Percentiles rank a stretch among this genome's conserved stretches.
These are phyloP conservation scores for Chaetorhynchus papuensis DNA, from an alignment of 2,113 vertebrate genomes.

Conservation along the genomic window DNA sequence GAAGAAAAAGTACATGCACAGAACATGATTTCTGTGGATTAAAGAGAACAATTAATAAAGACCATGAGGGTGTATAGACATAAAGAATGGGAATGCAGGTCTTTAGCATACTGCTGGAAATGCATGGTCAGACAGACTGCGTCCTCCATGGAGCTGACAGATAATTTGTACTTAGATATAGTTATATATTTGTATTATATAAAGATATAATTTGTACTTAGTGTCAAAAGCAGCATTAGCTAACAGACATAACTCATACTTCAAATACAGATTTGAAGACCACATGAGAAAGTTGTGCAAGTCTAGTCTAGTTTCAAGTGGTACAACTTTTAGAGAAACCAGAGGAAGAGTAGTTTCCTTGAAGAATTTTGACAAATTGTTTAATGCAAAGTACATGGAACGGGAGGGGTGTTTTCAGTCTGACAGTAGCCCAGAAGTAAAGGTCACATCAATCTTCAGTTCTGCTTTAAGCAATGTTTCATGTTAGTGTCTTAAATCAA, in stretches of 20 bases:
- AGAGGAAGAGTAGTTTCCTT: neutral
- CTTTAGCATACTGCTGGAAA: neutral
- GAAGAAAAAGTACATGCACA: neutral
- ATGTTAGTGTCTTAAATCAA: neutral
- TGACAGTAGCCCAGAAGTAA: neutral
- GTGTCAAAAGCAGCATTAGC: neutral
- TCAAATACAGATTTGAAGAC: neutral
- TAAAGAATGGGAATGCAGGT: neutral
- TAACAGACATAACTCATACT: neutral
- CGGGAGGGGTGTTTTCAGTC: neutral
- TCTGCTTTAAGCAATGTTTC: neutral
- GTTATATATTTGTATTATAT: neutral
- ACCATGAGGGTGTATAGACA: neutral
- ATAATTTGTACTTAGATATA: neutral
- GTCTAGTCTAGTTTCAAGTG: neutral
- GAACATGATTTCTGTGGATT: neutral
- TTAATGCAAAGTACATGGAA: neutral
- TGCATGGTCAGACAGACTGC: neutral
- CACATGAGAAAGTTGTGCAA: neutral
- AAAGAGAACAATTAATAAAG: neutral
- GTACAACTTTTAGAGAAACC: neutral
- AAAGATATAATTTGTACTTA: neutral
- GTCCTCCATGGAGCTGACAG: neutral
- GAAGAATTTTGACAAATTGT: neutral
- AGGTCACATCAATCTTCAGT: neutral